Evolutionary conservation across 2,888 invertebrate genomes (phyloP).

Genomic region (Nomada goodeniana): DNA sequence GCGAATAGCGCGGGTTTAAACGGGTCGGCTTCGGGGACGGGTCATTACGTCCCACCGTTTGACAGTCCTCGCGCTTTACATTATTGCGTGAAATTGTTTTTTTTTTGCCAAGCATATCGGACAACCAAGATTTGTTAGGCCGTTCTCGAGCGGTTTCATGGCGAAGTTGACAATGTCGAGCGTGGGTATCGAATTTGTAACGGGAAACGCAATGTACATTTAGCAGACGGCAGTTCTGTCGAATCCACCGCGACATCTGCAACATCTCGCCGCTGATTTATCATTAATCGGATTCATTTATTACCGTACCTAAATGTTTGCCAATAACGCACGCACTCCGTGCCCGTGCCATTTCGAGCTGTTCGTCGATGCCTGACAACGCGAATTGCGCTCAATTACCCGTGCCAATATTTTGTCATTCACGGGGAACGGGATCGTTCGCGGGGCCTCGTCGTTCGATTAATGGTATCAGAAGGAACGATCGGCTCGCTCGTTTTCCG

Average conservation of each 20-base stretch:
- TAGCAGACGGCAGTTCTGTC: too few relatives aligned
- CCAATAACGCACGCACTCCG: conserved; percentile 1
- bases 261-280: not conserved
- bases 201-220: too few relatives aligned
- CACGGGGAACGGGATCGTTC: conserved; percentile 10
- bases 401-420: not conserved
- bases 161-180: too few relatives aligned
- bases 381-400: not conserved
- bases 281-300: conserved; percentile 2
- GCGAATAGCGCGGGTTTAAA: too few relatives aligned
- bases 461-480: not conserved
- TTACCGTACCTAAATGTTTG: conserved; percentile 2
- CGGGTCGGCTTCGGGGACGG: too few relatives aligned
- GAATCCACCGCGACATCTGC: not conserved
- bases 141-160: too few relatives aligned
- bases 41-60: too few relatives aligned
- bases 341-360: not conserved
- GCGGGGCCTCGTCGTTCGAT: conserved; percentile 12
- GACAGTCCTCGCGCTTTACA: too few relatives aligned
- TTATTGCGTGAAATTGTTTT: too few relatives aligned
- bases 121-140: too few relatives aligned
- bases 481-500: conserved; percentile 4
- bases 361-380: not conserved
- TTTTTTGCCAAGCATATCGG: too few relatives aligned
- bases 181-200: too few relatives aligned